phyloP scores from a whole-genome alignment of 2,113 vertebrate species.

The Hippocampus mohnikei region DNA sequence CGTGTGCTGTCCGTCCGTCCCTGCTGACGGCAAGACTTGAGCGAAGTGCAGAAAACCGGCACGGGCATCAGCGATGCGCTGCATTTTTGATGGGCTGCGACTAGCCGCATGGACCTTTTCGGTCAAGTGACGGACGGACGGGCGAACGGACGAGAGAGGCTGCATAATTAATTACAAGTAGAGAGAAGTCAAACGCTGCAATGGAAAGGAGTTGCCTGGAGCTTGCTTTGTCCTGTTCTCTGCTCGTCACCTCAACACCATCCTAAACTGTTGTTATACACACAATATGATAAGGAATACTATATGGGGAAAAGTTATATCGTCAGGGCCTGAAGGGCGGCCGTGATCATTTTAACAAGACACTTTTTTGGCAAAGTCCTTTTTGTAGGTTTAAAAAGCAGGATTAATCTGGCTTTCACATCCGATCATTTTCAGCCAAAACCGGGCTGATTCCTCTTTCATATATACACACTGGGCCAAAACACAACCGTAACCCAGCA shows the following conservation, averaged over 20 bases:
- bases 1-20: slow-evolving; percentile 36
- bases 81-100: slow-evolving; percentile 50
- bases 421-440: too few species aligned
- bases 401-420: too few species aligned
- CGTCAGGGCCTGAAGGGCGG: too few species aligned
- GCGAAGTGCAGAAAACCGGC: slow-evolving; percentile 33
- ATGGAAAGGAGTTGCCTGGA: neutral
- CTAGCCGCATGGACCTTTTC: neutral
- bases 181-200: neutral
- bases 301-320: too few species aligned
- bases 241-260: neutral
- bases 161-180: neutral
- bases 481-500: too few species aligned
- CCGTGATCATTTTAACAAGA: too few species aligned
- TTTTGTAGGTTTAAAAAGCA: too few species aligned
- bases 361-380: too few species aligned
- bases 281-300: neutral
- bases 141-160: neutral
- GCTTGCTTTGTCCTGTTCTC: neutral
- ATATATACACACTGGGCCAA: too few species aligned
- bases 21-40: slow-evolving; percentile 40
- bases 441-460: too few species aligned
- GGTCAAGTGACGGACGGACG: neutral
- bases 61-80: slow-evolving; percentile 51
- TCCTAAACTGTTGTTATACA: neutral